Base-by-base conservation (phyloP, 2,113 vertebrate species). In the Pelobates fuscus region DNA sequence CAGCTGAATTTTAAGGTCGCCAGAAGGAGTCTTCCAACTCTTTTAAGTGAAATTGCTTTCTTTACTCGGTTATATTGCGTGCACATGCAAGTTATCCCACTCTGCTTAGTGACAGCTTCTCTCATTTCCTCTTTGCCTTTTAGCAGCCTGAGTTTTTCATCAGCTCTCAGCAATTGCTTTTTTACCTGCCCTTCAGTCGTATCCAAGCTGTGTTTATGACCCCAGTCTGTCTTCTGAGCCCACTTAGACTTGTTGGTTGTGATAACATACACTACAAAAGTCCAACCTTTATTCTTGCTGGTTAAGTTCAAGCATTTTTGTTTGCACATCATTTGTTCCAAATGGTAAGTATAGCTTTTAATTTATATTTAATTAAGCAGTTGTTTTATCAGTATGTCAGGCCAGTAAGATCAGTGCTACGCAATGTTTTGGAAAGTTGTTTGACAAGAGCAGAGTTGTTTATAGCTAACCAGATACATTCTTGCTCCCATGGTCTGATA, bases 101-200 rank as follows among this genome's bases (percentile, higher is more conserved):
- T 77, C 52, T 67, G 57, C 73, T 77, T 77, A 77, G 55, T 77
- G 73, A 77, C 73, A 77, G 73, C 73, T 77, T 77, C 73, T 77
- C 73, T 77, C 73, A 68, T 67, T 77, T 77, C 73, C 73, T 77
- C 27, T 68, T 77, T 68, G 73, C 64, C 65, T 61, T 77, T 67
- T 77, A 77, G 65, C 41, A 77, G 65, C 73, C 65, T 77, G 65
- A 52, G 57, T 52, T 77, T 77, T 77, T 77, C 57, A 77, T 58
- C 73, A 68, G 64, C 65, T 77, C 61, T 67, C 65, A 68, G 65
- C 73, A 68, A 68, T 77, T 68, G 73, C 63, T 77, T 77, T 68
- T 21, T 20, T 77, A 68, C 43, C 55, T 55, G 62, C 44, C 65
- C 29, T 43, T 49, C 14, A 44, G 65, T 46, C 73, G 61, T 68